A percentile compares a stretch with the other conserved stretches of the same genome.
Evolutionary conservation across 2,888 invertebrate species (phyloP).

Genomic region (Cantharis nigra): DNA sequence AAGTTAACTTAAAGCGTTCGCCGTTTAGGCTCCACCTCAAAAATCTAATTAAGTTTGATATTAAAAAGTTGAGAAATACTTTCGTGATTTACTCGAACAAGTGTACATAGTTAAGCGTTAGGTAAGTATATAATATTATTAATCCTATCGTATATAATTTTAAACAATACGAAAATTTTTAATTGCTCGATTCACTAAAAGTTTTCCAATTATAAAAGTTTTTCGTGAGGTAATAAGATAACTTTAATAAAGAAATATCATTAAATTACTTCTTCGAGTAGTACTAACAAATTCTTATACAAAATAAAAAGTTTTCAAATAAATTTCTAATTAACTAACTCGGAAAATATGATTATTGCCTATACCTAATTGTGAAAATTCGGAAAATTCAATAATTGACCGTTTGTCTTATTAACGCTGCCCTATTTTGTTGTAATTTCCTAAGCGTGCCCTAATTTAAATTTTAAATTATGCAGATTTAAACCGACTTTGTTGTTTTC

Average conservation of each 20-base stretch:
- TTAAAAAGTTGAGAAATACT: neutral
- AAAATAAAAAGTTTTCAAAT: neutral
- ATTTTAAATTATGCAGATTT: slow-evolving; percentile 18
- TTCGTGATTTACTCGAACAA: neutral
- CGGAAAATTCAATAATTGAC: neutral
- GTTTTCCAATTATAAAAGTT: slow-evolving; percentile 3
- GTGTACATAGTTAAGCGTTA: neutral
- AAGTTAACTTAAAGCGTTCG: neutral
- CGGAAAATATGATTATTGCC: neutral
- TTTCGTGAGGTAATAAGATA: neutral
- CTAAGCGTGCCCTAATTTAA: slow-evolving; percentile 20
- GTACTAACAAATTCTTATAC: neutral
- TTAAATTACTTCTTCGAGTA: neutral
- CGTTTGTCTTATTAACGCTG: neutral
- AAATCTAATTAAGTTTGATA: neutral
- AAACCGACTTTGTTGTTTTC: slow-evolving; percentile 14
- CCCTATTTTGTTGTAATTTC: slow-evolving; percentile 2
- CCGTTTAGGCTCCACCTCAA: neutral
- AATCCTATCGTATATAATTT: neutral
- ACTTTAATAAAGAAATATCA: neutral
- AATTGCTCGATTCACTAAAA: neutral
- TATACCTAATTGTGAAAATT: neutral
- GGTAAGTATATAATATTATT: neutral
- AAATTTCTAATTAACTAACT: neutral
- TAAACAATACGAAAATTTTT: slow-evolving; percentile 1